Base-by-base conservation (phyloP, 2,888 invertebrate genomes). In the Archips crataeganus region DNA sequence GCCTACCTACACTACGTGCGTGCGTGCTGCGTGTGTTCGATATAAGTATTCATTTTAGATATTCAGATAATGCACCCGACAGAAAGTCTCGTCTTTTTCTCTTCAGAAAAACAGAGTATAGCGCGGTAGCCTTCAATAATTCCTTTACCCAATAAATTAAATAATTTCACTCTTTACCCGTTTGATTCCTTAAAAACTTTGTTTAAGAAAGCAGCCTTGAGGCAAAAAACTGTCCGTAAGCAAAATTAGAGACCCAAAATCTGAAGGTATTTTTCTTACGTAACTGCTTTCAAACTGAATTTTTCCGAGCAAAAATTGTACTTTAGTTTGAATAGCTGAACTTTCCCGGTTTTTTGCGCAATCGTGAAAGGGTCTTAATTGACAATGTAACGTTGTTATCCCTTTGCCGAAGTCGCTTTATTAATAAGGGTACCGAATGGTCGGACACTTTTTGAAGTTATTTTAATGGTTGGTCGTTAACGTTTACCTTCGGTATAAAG, bases 311-410 rank as follows among this genome's bases (percentile, higher is more conserved):
- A 57, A 4, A 3, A 63, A 63, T 32, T 63, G 13, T 32, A 32
- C n/a, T 34, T 13, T 67, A 39, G 39, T 57, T 23, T 3, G 61
- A 66, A 60, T 60, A 47, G 51, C 67, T 54, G 71, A 66, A 61
- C 66, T 67, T 39, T 51, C 39, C 49, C 49, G 36, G 45, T 23
- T 66, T 71, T 71, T 71, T 61, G 42, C 72, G 49, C 34, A 15
- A 32, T 34, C 54, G 47, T 45, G 42, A 57, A 67, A 68, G 42
- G 54, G n/a, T 47, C 67, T 23, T 72, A 72, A 72, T 72, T 72
- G 72, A 72, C 67, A 72, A 68, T 67, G 72, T 72, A 72, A 72
- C 67, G 57, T 72, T 68, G 67, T 72, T 72, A 68, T 67, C 72
- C 72, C 72, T 72, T 71, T 71, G 10, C n/a, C 71, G 36, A 62